phyloP scores from a whole-genome alignment of 2,113 vertebrate genomes.

The Dicaeum eximium region DNA sequence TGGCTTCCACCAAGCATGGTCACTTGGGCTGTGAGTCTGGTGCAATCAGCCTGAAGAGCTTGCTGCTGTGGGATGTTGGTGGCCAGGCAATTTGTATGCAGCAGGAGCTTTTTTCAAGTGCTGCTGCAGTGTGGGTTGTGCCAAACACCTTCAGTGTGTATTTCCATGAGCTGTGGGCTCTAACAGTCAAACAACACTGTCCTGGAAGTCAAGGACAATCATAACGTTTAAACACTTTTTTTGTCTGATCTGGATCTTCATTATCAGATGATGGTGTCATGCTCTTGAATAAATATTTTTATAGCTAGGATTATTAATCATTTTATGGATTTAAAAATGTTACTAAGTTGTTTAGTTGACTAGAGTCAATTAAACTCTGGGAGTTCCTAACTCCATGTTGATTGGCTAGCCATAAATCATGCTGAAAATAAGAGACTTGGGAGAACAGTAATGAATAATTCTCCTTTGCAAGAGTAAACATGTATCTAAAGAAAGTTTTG shows the following conservation, averaged over 20 bases:
- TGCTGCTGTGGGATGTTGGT: neutral
- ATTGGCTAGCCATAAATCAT: neutral
- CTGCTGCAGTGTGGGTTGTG: neutral
- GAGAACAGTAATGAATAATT: neutral
- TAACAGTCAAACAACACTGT: neutral
- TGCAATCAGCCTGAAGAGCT: neutral
- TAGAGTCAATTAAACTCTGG: neutral
- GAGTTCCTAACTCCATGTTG: neutral
- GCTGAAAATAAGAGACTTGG: neutral
- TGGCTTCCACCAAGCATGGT: rapidly evolving
- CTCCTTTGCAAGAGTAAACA: neutral
- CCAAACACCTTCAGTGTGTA: neutral
- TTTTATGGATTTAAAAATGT: neutral
- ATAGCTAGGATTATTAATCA: neutral
- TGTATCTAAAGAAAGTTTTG: neutral
- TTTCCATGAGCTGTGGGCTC: neutral
- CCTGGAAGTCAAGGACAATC: neutral
- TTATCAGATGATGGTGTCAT: neutral
- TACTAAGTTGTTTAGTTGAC: too few species aligned
- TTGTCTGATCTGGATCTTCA: neutral
- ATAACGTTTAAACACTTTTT: neutral
- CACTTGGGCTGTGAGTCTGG: neutral
- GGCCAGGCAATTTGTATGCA: neutral
- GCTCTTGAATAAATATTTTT: neutral
- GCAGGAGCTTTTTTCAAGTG: neutral